Evolutionary conservation across 2,888 invertebrate genomes (phyloP).

Genomic region (Eupithecia dodoneata): DNA sequence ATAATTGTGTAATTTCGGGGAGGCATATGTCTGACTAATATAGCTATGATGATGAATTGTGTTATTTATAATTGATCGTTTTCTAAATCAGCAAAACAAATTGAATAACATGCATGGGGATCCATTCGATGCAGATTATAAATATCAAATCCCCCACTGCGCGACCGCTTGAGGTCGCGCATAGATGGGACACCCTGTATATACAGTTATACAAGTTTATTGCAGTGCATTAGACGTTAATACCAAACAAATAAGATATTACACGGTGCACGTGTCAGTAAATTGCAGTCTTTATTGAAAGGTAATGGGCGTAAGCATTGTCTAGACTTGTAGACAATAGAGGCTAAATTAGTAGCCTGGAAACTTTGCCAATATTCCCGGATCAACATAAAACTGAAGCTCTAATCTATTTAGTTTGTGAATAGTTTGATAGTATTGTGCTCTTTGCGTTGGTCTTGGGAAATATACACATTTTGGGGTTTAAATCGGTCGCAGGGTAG

Average conservation of each 20-base stretch:
- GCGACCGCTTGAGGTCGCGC: too few relatives aligned
- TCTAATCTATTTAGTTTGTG: background rate
- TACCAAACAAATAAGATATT: background rate
- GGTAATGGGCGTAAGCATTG: conserved; percentile 29
- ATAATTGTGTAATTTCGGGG: too few relatives aligned
- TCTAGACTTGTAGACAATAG: conserved; percentile 36
- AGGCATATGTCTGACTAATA: too few relatives aligned
- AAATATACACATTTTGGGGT: too few relatives aligned
- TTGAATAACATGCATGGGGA: too few relatives aligned
- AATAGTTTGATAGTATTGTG: background rate
- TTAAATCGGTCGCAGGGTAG: too few relatives aligned
- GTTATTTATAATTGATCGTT: too few relatives aligned
- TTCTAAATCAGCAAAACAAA: too few relatives aligned
- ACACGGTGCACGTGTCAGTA: conserved; percentile 7
- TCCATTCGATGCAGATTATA: background rate
- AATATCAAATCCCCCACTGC: background rate
- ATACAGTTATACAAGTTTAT: conserved; percentile 1
- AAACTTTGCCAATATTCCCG: conserved; percentile 2
- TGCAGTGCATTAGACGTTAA: background rate
- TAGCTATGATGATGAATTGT: too few relatives aligned
- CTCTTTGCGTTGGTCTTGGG: too few relatives aligned
- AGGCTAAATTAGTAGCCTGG: background rate
- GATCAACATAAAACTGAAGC: background rate
- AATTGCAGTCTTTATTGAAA: conserved; percentile 34
- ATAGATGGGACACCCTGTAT: background rate